These are phyloP conservation scores for Deroptyus accipitrinus DNA, from an alignment of 2,113 vertebrate genomes.

Conservation along the genomic window DNA sequence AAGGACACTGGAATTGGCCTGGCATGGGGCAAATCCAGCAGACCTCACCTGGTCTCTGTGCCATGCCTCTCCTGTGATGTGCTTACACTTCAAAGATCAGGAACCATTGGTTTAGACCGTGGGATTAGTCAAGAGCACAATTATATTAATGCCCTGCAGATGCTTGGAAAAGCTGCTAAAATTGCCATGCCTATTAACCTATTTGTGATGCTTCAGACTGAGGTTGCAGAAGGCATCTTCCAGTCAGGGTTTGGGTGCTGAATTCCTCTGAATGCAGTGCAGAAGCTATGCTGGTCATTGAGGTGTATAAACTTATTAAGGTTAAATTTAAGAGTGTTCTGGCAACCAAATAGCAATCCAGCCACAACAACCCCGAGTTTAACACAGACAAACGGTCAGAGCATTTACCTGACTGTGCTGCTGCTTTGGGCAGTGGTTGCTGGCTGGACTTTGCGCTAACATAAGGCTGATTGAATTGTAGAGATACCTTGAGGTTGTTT, in stretches of 20 bases:
- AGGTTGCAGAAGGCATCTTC: not conserved
- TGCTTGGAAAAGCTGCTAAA: not conserved
- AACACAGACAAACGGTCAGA: not conserved
- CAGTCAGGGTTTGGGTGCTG: not conserved
- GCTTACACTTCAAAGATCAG: not conserved
- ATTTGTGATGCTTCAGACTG: not conserved
- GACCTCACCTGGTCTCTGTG: not conserved
- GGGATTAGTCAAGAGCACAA: not conserved
- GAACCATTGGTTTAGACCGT: not conserved
- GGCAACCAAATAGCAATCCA: not conserved
- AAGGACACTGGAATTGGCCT: not conserved
- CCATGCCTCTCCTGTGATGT: not conserved
- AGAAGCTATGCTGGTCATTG: not conserved
- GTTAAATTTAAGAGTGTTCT: not conserved
- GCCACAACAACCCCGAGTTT: not conserved
- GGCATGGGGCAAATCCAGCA: not conserved
- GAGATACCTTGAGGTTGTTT: slow-evolving; percentile 7
- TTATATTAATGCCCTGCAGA: not conserved
- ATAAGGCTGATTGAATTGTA: not conserved
- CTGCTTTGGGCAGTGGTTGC: not conserved
- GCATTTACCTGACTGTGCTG: not conserved
- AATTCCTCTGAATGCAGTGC: not conserved
- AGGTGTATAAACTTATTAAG: not conserved
- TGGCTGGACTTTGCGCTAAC: not conserved
- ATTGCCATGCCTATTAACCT: not conserved